Evolutionary conservation across 2,113 vertebrate species (phyloP).

Genomic region (Tyto alba): DNA sequence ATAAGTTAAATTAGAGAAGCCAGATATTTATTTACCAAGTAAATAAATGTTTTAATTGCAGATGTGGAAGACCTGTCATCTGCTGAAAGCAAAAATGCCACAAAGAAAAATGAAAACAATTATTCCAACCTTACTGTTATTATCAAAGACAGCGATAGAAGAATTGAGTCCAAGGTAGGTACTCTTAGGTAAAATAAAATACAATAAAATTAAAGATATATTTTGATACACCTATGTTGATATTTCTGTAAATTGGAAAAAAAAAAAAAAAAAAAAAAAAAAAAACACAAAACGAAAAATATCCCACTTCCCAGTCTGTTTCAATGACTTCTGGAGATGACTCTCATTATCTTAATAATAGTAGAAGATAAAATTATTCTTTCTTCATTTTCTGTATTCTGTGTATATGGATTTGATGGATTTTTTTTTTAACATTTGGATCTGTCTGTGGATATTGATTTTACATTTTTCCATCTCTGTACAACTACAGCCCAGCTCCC

Average conservation of each 20-base stretch:
- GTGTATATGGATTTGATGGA: neutral
- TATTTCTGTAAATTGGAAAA: neutral
- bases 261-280: no score
- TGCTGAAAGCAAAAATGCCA: neutral
- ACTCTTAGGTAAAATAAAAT: neutral
- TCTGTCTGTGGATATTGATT: neutral
- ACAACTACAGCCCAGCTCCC: neutral
- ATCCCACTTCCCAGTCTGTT: neutral
- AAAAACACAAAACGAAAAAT: neutral
- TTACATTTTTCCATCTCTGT: neutral
- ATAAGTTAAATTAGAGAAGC: neutral
- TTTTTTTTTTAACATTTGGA: neutral
- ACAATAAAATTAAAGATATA: neutral
- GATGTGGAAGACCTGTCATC: neutral
- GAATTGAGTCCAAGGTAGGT: neutral
- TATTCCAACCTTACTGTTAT: neutral
- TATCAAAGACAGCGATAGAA: neutral
- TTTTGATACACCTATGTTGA: neutral
- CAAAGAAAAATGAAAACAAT: neutral
- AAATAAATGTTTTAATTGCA: neutral
- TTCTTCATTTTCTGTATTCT: neutral
- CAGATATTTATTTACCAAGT: neutral
- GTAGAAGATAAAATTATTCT: neutral
- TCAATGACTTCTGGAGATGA: neutral
- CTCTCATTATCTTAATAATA: neutral